Conservation (phyloP, 2,888 invertebrate genomes). For the Dynastes tityus region DNA sequence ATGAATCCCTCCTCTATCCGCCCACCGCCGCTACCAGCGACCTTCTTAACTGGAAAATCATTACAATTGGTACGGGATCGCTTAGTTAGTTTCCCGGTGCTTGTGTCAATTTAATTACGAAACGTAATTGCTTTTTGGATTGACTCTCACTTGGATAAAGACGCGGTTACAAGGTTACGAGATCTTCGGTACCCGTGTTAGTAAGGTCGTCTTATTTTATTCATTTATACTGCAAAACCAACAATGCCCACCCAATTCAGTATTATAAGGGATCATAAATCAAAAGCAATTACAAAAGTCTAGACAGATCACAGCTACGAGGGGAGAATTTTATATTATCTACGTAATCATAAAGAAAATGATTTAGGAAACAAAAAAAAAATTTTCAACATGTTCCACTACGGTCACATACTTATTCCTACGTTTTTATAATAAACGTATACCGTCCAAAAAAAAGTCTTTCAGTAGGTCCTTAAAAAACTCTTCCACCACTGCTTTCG, state of each 20-base stretch:
- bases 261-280: neutral
- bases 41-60: constrained; percentile 15
- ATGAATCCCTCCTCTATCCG: neutral
- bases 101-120: constrained; percentile 21
- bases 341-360: no score
- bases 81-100: constrained; percentile 1
- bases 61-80: constrained; percentile 6
- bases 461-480: no score
- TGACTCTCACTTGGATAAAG: neutral
- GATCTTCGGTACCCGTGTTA: neutral
- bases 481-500: no score
- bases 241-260: neutral
- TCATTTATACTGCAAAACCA: no score
- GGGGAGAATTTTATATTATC: no score
- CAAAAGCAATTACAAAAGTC: neutral
- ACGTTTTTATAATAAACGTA: no score
- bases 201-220: neutral
- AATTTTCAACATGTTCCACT: no score
- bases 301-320: no score
- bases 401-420: no score
- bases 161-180: neutral
- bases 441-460: no score
- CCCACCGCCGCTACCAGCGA: neutral
- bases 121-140: constrained; percentile 6
- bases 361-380: no score